Percentiles rank a stretch among this genome's conserved stretches.
Evolutionary conservation across 2,888 invertebrate genomes (phyloP).

Genomic region (Cantharis rufa): DNA sequence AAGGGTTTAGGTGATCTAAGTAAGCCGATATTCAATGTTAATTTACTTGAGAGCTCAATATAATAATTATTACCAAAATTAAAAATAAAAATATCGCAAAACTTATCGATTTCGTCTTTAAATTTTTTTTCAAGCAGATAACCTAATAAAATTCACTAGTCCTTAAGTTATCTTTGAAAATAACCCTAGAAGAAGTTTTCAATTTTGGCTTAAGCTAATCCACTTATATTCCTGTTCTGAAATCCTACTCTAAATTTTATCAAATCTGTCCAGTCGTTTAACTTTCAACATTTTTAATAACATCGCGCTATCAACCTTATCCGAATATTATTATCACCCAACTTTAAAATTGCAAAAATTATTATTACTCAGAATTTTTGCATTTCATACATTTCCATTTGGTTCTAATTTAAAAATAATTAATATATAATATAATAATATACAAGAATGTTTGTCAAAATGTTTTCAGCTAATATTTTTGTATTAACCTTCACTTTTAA

Average conservation of each 20-base stretch:
- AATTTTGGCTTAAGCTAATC: not conserved
- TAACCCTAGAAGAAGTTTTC: not conserved
- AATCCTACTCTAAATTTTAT: not conserved
- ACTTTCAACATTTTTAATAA: not conserved
- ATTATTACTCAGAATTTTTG: not conserved
- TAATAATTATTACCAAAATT: not conserved
- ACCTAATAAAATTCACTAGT: not conserved
- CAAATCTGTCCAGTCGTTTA: not conserved
- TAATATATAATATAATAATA: not conserved
- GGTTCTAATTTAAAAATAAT: not conserved
- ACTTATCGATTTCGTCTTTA: not conserved
- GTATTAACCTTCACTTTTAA: not conserved
- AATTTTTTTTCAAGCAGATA: not conserved
- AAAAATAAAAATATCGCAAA: not conserved
- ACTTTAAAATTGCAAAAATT: not conserved
- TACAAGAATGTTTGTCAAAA: not conserved
- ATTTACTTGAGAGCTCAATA: constrained; percentile 5
- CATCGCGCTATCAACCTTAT: not conserved
- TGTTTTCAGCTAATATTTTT: not conserved
- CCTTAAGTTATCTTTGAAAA: not conserved
- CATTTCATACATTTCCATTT: not conserved
- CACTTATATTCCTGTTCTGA: not conserved
- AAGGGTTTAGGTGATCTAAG: constrained; percentile 3
- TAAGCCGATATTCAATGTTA: constrained; percentile 15
- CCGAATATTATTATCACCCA: not conserved